phyloP scores from a whole-genome alignment of 2,797 vertebrate species.

The Rhyacichthys aspro region DNA sequence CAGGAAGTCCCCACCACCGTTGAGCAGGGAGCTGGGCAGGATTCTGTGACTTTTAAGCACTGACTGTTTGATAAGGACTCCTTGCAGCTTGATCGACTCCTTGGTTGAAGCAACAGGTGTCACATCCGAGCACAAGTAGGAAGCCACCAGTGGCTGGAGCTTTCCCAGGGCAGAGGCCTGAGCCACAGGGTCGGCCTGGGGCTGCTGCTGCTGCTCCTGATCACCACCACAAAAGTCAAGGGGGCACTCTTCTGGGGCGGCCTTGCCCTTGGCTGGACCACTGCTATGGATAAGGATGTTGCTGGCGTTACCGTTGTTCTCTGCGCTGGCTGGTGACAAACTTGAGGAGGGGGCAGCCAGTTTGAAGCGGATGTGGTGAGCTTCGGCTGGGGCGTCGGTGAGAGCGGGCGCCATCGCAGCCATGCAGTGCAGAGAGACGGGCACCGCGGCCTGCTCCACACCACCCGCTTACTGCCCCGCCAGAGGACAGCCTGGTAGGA shows the following conservation, averaged over 20 bases:
- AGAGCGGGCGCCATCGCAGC: slow-evolving; percentile 99
- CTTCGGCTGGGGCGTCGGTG: slow-evolving; percentile 99
- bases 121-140: slow-evolving; percentile 94
- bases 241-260: slow-evolving; percentile 84
- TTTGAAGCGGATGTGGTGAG: slow-evolving; percentile 99
- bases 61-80: slow-evolving; percentile 95
- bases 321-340: slow-evolving; percentile 92
- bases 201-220: slow-evolving; percentile 82
- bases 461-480: slow-evolving; percentile 89
- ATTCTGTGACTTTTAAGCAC: slow-evolving; percentile 92
- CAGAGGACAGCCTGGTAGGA: slow-evolving; percentile 83
- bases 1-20: slow-evolving; percentile 87
- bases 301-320: slow-evolving; percentile 95
- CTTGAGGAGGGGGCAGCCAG: slow-evolving; percentile 97
- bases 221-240: slow-evolving; percentile 86
- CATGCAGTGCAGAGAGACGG: slow-evolving; percentile 98
- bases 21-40: slow-evolving; percentile 83
- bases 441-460: slow-evolving; percentile 92
- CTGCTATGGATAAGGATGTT: slow-evolving; percentile 93
- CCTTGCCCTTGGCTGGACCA: slow-evolving; percentile 90
- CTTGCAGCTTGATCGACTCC: slow-evolving; percentile 94
- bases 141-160: slow-evolving; percentile 92
- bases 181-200: slow-evolving; percentile 64
- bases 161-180: slow-evolving; percentile 85
- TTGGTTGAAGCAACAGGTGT: slow-evolving; percentile 89